Evolutionary conservation across 1,140 invertebrate genomes (phyloP).

Genomic region (Papilio polyxenes): DNA sequence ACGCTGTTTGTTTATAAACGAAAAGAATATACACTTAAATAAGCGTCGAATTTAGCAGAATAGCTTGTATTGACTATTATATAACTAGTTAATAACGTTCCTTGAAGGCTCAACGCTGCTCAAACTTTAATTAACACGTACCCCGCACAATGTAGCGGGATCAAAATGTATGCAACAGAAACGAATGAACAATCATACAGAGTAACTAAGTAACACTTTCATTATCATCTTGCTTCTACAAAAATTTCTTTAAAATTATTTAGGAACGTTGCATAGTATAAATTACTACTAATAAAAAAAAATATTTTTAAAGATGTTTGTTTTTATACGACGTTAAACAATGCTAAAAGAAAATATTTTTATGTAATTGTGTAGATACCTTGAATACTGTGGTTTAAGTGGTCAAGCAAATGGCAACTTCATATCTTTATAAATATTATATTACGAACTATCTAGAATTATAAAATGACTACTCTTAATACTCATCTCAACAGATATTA

Average conservation of each 20-base stretch:
- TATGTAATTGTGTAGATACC: not conserved
- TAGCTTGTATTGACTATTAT: not conserved
- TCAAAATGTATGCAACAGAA: conserved; percentile 12
- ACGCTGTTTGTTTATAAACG: not conserved
- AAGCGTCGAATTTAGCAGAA: not conserved
- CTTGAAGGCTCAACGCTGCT: not conserved
- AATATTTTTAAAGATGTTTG: too few relatives aligned
- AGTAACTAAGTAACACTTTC: conserved; percentile 1
- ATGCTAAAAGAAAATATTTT: not conserved
- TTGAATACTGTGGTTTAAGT: not conserved
- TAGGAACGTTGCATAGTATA: not conserved
- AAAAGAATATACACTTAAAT: not conserved
- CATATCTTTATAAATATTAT: conserved; percentile 10
- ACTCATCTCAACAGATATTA: not conserved
- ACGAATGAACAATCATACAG: conserved; percentile 8
- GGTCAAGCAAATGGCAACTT: not conserved
- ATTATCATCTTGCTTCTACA: not conserved
- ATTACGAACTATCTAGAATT: not conserved
- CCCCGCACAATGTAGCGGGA: conserved; percentile 5
- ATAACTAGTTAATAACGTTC: conserved; percentile 17
- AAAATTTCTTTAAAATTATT: not conserved
- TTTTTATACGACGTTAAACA: not conserved
- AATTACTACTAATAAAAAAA: not conserved
- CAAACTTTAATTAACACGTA: conserved; percentile 34
- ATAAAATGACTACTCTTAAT: not conserved